phyloP scores from a whole-genome alignment of 1,140 invertebrate species.

The Ditylenchus dipsaci region DNA sequence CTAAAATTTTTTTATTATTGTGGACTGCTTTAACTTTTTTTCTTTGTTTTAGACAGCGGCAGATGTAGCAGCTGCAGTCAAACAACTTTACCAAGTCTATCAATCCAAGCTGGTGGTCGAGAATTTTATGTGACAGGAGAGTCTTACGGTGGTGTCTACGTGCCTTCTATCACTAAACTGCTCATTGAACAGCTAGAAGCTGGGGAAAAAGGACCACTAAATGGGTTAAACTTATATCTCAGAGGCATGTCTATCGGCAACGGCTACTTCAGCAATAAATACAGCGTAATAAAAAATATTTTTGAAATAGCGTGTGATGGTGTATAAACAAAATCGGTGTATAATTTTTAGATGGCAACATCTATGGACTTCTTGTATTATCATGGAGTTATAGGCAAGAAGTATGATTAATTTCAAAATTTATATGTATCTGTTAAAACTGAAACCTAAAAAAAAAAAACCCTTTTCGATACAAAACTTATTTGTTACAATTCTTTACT shows the following conservation, averaged over 20 bases:
- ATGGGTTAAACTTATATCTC: conserved; percentile 11
- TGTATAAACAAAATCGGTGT: background rate
- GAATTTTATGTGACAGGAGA: conserved; percentile 62
- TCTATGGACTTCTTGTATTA: background rate
- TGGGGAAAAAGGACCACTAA: background rate
- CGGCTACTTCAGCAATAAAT: background rate
- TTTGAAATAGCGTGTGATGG: too few relatives aligned
- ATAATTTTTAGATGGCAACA: background rate
- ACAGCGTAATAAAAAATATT: background rate
- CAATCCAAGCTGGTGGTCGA: conserved; percentile 60
- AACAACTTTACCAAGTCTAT: conserved; percentile 63
- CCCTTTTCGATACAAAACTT: too few relatives aligned
- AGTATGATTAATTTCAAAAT: too few relatives aligned
- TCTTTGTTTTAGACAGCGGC: conserved; percentile 49
- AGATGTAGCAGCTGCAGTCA: conserved; percentile 61
- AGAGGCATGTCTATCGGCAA: conserved; percentile 21
- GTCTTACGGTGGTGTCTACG: conserved; percentile 59
- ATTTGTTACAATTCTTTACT: too few relatives aligned
- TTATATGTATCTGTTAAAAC: too few relatives aligned
- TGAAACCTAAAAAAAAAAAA: too few relatives aligned
- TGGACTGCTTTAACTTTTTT: too few relatives aligned
- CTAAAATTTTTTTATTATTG: too few relatives aligned
- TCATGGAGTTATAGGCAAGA: background rate
- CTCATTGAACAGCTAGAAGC: conserved; percentile 10
- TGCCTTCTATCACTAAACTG: conserved; percentile 60